Percentiles rank a stretch among this genome's conserved stretches.
Conservation (phyloP, 2,888 invertebrate genomes). For the Syrphus vitripennis region DNA sequence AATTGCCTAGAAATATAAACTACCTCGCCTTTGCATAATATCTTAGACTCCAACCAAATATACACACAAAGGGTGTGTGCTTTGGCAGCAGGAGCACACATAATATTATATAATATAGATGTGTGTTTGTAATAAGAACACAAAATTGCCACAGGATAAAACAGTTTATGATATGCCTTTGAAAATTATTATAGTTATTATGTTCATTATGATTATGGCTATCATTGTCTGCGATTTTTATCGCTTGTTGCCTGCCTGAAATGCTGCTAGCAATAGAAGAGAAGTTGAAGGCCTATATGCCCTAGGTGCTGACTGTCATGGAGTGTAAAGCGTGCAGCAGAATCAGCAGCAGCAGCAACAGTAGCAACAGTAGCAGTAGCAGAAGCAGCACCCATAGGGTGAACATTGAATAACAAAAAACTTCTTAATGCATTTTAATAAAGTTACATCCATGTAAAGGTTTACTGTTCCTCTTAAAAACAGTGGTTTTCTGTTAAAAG, state of each 20-base stretch:
- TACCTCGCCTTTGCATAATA: neutral
- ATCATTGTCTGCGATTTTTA: conserved; percentile 70
- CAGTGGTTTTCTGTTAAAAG: neutral
- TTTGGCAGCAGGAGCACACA: no score
- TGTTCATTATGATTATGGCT: conserved; percentile 68
- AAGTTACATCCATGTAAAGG: conserved; percentile 30
- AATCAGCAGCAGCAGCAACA: neutral
- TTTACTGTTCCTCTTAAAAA: neutral
- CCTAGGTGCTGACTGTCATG: conserved; percentile 37
- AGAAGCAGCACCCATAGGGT: neutral
- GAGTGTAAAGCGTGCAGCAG: neutral
- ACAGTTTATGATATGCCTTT: conserved; percentile 68
- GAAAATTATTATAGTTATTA: conserved; percentile 69
- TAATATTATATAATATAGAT: neutral
- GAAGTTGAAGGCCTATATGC: conserved; percentile 24
- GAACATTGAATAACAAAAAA: neutral
- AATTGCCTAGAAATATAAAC: conserved; percentile 37
- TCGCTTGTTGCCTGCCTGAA: conserved; percentile 60
- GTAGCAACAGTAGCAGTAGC: neutral
- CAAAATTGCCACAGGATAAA: conserved; percentile 60
- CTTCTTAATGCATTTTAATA: conserved; percentile 66
- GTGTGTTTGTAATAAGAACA: neutral
- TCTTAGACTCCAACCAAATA: neutral
- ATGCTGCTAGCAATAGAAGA: neutral
- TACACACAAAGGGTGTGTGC: conserved; percentile 14